Percentiles rank a stretch among this genome's conserved stretches.
Evolutionary conservation across 2,797 vertebrate genomes (phyloP).

Genomic region (Chrosomus eos): DNA sequence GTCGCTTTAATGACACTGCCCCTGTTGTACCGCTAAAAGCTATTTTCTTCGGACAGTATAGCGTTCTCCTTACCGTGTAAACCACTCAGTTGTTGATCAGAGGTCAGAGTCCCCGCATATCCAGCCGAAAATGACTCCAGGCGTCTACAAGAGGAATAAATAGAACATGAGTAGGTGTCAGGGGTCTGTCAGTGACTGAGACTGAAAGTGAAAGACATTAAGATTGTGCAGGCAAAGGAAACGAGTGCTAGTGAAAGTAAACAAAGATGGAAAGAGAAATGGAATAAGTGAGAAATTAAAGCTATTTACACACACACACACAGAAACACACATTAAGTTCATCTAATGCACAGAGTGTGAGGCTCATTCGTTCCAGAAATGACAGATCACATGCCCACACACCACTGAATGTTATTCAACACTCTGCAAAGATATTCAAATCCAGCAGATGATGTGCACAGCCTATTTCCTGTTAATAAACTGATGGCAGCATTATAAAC

Average conservation of each 20-base stretch:
- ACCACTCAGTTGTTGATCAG: slow-evolving; percentile 8
- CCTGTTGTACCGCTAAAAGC: background rate
- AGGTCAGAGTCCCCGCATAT: slow-evolving; percentile 44
- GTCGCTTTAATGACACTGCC: background rate
- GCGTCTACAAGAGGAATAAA: slow-evolving; percentile 23
- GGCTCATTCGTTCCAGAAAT: background rate
- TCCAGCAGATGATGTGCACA: background rate
- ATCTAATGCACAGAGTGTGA: background rate
- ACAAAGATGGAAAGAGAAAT: slow-evolving; percentile 40
- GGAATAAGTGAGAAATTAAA: slow-evolving; percentile 19
- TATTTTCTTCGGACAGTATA: background rate
- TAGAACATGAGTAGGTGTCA: slow-evolving; percentile 33
- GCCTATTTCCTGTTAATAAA: background rate
- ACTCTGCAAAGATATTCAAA: slow-evolving; percentile 28
- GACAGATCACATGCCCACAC: slow-evolving; percentile 26
- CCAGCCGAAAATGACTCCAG: slow-evolving; percentile 10
- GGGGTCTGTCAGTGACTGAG: slow-evolving; percentile 38
- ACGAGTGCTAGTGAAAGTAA: slow-evolving; percentile 33
- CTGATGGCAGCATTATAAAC: slow-evolving; percentile 3
- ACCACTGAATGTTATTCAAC: slow-evolving; percentile 12
- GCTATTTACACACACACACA: slow-evolving; percentile 31
- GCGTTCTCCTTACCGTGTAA: slow-evolving; percentile 44
- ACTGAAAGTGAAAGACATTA: slow-evolving; percentile 46
- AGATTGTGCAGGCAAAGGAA: background rate
- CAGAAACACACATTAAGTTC: background rate